Evolutionary conservation across 2,797 vertebrate genomes (phyloP).

Genomic region (Acanthis flammea): DNA sequence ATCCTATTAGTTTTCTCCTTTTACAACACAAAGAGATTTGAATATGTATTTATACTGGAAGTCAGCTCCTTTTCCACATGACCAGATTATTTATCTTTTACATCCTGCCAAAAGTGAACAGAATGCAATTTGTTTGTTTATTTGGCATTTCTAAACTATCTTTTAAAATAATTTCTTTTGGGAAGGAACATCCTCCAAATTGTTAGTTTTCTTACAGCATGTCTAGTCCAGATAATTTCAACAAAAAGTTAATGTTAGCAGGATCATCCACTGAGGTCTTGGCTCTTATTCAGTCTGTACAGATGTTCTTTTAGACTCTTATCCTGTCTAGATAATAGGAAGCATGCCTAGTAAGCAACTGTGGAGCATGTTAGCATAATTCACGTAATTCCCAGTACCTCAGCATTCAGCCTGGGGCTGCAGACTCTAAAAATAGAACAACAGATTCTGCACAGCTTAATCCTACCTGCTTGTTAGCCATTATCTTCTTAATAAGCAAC

Average conservation of each 20-base stretch:
- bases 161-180: conserved; percentile 54
- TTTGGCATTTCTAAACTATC: conserved; percentile 54
- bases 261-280: conserved; percentile 45
- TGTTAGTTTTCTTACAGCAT: conserved; percentile 59
- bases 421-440: conserved; percentile 43
- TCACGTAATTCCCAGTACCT: conserved; percentile 44
- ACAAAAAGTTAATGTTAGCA: conserved; percentile 49
- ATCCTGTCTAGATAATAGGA: conserved; percentile 66
- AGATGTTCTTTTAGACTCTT: conserved; percentile 70
- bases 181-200: conserved; percentile 48
- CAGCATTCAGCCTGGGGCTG: conserved; percentile 23
- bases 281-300: conserved; percentile 61
- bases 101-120: conserved; percentile 64
- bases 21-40: conserved; percentile 47
- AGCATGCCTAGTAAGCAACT: conserved; percentile 57
- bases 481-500: conserved; percentile 37
- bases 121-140: conserved; percentile 69
- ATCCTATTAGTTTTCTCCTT: conserved; percentile 63
- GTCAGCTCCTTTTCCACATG: conserved; percentile 65
- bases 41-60: conserved; percentile 65
- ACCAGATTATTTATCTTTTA: conserved; percentile 73
- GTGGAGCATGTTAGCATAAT: conserved; percentile 56
- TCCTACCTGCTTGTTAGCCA: conserved; percentile 46
- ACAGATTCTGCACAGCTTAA: conserved; percentile 37
- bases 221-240: conserved; percentile 59